These are phyloP conservation scores for Oncorhynchus gorbuscha DNA, from an alignment of 2,113 vertebrate genomes.

Conservation along the genomic window DNA sequence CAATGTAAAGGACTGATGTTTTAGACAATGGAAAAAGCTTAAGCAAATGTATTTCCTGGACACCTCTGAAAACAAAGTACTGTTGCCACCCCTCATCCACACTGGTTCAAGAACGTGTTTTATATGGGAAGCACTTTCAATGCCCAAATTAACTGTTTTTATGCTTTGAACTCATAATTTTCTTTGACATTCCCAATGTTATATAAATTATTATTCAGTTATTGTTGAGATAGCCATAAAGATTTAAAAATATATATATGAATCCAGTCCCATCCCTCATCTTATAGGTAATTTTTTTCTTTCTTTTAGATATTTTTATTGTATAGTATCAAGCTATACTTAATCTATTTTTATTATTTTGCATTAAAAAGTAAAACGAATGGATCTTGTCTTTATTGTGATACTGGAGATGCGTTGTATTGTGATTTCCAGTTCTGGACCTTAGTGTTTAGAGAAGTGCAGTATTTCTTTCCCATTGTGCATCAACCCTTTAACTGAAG, in stretches of 20 bases:
- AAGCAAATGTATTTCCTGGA: constrained; percentile 34
- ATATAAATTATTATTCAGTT: constrained; percentile 27
- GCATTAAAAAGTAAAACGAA: constrained; percentile 62
- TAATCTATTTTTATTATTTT: constrained; percentile 70
- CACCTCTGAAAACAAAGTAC: constrained; percentile 70
- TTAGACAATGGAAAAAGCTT: constrained; percentile 38
- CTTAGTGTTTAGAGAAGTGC: too few species aligned
- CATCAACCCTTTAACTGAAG: too few species aligned
- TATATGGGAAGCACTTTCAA: constrained; percentile 62
- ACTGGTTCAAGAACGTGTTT: constrained; percentile 60
- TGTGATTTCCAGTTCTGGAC: neutral
- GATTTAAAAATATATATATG: constrained; percentile 1
- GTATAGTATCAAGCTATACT: constrained; percentile 61
- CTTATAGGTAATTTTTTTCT: constrained; percentile 31
- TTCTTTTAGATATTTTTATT: constrained; percentile 67
- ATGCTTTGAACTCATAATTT: constrained; percentile 20
- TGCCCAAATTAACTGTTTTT: constrained; percentile 47
- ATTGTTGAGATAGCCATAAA: constrained; percentile 39
- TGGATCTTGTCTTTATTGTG: constrained; percentile 1
- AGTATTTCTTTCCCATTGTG: too few species aligned
- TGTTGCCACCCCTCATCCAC: constrained; percentile 60
- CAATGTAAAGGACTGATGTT: constrained; percentile 87
- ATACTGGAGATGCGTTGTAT: neutral
- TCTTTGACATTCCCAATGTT: constrained; percentile 32
- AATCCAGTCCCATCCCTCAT: constrained; percentile 4